Base-by-base conservation (phyloP, 2,888 invertebrate species). In the Kryphioiulus occultus region DNA sequence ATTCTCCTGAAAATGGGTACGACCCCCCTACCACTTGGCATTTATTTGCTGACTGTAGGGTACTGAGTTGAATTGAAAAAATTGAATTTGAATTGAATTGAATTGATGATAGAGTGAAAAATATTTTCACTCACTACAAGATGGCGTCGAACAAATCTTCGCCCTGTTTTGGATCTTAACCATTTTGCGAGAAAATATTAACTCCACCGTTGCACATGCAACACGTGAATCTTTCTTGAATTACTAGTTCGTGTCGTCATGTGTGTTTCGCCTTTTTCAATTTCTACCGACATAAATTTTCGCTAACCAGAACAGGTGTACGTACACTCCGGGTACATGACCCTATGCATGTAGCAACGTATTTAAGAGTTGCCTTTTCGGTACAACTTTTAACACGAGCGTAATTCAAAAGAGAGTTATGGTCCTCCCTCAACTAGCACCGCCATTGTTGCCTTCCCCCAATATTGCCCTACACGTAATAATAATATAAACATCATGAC, bases 171-270 rank as follows among this genome's bases (percentile, higher is more conserved):
- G 19, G 15, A 30, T 30, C 78, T 78, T 30, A 78, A 78, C 78
- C 78, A 30, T 30, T 4, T 78, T 78, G 78, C 78, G 78, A 30
- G 30, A 9, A 78, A 78, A 78, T 78, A 78, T 78, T 78, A 78
- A 78, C 26, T 78, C 78, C 78, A 78, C 78, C 78, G 30, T 78
- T 78, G 78, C 78, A 30, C 78, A 30, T 78, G 15, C 12, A 17
- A 78, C 78, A 5, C 26, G 78, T 78, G 78, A 30, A 78, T 78
- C 78, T 78, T 78, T 78, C 78, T 78, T 78, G 78, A 78, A 78
- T 78, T 78, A 78, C 78, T 78, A 78, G 78, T 78, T 78, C 78
- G 78, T 78, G 78, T 78, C 78, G 78, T 78, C 78, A 78, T 78
- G 78, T 78, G 78, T 30, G 78, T 78, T 78, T 78, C 78, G 78